Evolutionary conservation across 2,888 invertebrate genomes (phyloP).

Genomic region (Stramonita haemastoma): DNA sequence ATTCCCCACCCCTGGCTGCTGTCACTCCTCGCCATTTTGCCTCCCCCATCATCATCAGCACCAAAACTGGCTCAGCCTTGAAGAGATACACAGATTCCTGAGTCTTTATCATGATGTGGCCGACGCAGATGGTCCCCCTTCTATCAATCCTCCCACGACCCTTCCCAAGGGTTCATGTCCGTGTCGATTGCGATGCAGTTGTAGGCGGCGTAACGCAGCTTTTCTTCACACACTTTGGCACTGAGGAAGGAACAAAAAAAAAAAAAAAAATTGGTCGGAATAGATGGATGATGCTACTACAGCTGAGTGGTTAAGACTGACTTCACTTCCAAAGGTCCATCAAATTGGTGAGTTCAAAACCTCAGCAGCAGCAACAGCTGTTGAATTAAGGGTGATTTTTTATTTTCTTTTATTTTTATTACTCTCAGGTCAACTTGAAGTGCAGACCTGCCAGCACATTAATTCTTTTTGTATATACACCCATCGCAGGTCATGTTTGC

Average conservation of each 20-base stretch:
- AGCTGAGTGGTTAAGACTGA: no score
- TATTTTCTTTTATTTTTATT: no score
- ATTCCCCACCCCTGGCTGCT: no score
- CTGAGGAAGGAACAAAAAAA: constrained; percentile 56
- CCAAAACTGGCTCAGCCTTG: not conserved
- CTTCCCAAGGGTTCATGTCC: constrained; percentile 74
- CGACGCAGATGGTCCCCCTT: not conserved
- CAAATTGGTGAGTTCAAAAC: no score
- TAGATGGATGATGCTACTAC: not conserved
- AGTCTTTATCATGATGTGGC: not conserved
- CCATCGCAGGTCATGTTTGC: no score
- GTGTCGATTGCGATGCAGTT: constrained; percentile 78
- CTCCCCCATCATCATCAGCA: not conserved
- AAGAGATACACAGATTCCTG: not conserved
- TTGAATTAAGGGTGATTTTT: no score
- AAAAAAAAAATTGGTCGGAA: not conserved
- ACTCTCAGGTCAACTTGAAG: no score
- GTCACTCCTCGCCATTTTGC: no score
- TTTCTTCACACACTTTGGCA: constrained; percentile 76
- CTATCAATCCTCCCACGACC: constrained; percentile 45
- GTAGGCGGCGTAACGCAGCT: constrained; percentile 76
- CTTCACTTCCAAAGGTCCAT: no score
- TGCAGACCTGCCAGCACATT: no score
- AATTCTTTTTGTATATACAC: no score
- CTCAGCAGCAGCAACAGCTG: no score